phyloP scores from a whole-genome alignment of 2,888 invertebrate species.

The Drosophila affinis region DNA sequence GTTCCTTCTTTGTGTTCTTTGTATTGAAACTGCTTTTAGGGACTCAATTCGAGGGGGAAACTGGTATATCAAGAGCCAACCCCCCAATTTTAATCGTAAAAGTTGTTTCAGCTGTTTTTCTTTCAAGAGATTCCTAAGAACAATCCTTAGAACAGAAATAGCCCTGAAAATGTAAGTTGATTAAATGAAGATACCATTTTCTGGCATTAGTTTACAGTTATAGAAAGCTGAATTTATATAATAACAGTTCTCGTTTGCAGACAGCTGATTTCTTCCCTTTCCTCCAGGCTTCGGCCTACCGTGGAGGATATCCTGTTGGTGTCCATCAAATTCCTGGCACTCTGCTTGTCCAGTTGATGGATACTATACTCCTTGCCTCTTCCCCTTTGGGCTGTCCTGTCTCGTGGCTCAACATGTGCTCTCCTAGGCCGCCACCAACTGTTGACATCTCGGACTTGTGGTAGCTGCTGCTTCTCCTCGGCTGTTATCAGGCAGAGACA shows the following conservation, averaged over 20 bases:
- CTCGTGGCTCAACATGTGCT: conserved; percentile 38
- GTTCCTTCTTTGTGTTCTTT: neutral
- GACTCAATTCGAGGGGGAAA: neutral
- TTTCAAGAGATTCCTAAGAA: neutral
- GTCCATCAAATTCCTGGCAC: neutral
- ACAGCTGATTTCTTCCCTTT: neutral
- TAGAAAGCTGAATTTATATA: neutral
- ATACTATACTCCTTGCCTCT: conserved; percentile 16
- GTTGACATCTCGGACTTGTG: conserved; percentile 35
- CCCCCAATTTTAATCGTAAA: neutral
- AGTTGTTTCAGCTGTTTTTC: neutral
- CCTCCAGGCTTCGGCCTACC: neutral
- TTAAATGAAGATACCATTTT: too few relatives aligned
- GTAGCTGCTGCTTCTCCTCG: conserved; percentile 16
- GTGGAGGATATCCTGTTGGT: neutral
- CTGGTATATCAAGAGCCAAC: neutral
- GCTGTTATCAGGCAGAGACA: conserved; percentile 16
- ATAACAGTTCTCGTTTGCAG: too few relatives aligned
- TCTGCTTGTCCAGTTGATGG: conserved; percentile 5
- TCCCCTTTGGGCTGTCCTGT: conserved; percentile 2
- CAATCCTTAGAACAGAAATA: too few relatives aligned
- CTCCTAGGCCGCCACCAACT: conserved; percentile 30
- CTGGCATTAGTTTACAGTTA: too few relatives aligned
- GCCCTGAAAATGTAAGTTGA: too few relatives aligned
- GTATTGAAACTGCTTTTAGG: neutral